Conservation (phyloP, 2,113 vertebrate species). For the Taurulus bubalis region DNA sequence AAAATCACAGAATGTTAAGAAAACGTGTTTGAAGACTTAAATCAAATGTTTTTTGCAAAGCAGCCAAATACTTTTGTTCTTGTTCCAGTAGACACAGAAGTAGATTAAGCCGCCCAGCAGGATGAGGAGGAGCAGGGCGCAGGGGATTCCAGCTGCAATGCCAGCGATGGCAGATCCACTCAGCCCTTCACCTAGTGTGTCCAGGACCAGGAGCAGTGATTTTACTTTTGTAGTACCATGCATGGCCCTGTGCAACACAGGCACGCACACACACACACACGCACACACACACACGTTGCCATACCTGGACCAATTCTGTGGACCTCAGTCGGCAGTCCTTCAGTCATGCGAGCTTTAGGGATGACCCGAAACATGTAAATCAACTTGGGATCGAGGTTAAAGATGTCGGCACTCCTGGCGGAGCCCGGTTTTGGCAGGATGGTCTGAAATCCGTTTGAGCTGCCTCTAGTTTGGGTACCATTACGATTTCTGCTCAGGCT, state of each 20-base stretch:
- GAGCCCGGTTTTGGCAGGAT: slow-evolving; percentile 61
- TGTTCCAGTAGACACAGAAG: slow-evolving; percentile 54
- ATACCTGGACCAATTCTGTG: slow-evolving; percentile 71
- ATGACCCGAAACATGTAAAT: slow-evolving; percentile 75
- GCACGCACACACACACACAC: neutral
- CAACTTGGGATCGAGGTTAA: slow-evolving; percentile 65
- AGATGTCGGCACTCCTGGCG: slow-evolving; percentile 58
- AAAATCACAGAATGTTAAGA: neutral
- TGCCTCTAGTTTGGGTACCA: neutral
- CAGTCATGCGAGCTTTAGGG: slow-evolving; percentile 64
- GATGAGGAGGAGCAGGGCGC: slow-evolving; percentile 71
- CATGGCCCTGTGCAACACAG: neutral
- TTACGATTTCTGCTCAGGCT: neutral
- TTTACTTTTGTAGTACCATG: neutral
- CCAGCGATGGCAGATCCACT: slow-evolving; percentile 75
- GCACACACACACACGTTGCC: rapidly evolving
- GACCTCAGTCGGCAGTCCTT: slow-evolving; percentile 60
- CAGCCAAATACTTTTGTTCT: slow-evolving; percentile 60
- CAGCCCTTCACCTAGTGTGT: slow-evolving; percentile 61
- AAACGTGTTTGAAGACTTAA: neutral
- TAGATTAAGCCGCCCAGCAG: slow-evolving; percentile 62
- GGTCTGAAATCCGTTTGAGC: slow-evolving; percentile 37
- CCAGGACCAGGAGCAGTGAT: neutral
- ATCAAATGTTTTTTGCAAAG: neutral
- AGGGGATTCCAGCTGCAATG: slow-evolving; percentile 82